phyloP scores from a whole-genome alignment of 2,888 invertebrate genomes.

The Scaptomyza parva region DNA sequence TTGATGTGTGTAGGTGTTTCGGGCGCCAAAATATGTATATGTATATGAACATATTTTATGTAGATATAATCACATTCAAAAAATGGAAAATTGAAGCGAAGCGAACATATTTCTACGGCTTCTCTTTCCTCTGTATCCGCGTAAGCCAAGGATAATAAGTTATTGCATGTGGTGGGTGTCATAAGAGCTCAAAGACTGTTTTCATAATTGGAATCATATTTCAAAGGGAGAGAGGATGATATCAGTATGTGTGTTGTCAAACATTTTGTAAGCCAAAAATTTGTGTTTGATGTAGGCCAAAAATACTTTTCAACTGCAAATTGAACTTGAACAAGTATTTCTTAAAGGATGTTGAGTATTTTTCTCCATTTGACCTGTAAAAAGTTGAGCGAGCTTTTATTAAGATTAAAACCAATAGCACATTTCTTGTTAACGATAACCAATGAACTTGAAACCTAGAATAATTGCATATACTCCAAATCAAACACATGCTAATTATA shows the following conservation, averaged over 20 bases:
- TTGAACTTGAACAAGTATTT: too few relatives aligned
- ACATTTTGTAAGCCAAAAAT: too few relatives aligned
- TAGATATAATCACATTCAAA: neutral
- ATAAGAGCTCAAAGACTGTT: conserved; percentile 4
- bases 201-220: conserved; percentile 13
- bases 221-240: conserved; percentile 10
- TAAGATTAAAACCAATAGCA: neutral
- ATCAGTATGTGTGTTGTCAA: neutral
- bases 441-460: conserved; percentile 2
- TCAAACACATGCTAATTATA: neutral
- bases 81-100: neutral
- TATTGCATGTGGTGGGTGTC: neutral
- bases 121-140: conserved; percentile 1
- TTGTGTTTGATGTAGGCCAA: too few relatives aligned
- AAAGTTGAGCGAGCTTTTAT: too few relatives aligned
- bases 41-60: neutral
- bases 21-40: conserved; percentile 7
- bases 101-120: conserved; percentile 13
- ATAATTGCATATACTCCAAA: neutral
- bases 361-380: too few relatives aligned
- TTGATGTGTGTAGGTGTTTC: neutral
- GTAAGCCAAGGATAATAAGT: conserved; percentile 4
- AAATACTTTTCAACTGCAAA: too few relatives aligned
- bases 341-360: too few relatives aligned
- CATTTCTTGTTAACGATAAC: neutral